phyloP scores from a whole-genome alignment of 2,113 vertebrate species.

The Tylochromis polylepis region DNA sequence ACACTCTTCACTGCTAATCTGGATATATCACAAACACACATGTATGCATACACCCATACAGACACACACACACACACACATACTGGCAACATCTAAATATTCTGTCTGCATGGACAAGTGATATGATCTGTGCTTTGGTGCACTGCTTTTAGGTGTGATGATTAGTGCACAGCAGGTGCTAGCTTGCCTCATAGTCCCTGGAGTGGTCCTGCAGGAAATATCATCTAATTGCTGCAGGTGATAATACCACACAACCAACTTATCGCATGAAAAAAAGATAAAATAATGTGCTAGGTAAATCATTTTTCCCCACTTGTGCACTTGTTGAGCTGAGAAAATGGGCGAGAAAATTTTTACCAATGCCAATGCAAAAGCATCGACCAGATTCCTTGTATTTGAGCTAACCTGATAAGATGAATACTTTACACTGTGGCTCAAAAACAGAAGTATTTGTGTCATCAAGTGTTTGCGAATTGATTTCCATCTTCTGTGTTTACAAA shows the following conservation, averaged over 20 bases:
- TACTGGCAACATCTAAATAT: constrained; percentile 4
- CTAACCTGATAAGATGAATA: neutral
- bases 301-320: constrained; percentile 28
- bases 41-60: neutral
- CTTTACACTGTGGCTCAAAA: neutral
- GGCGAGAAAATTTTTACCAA: neutral
- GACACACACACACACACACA: neutral
- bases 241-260: constrained; percentile 28
- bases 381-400: neutral
- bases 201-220: constrained; percentile 52
- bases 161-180: constrained; percentile 54
- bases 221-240: constrained; percentile 59
- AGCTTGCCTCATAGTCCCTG: constrained; percentile 5
- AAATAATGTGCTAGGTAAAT: constrained; percentile 28
- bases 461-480: neutral
- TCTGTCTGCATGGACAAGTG: constrained; percentile 16
- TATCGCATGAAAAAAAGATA: neutral
- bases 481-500: neutral
- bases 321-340: constrained; percentile 1
- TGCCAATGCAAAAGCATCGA: neutral
- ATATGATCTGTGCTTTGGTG: constrained; percentile 40
- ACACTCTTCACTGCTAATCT: neutral
- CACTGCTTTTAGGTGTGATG: constrained; percentile 20
- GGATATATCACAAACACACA: neutral
- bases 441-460: neutral